phyloP scores from a whole-genome alignment of 2,888 invertebrate genomes.

The Argyresthia albistria region DNA sequence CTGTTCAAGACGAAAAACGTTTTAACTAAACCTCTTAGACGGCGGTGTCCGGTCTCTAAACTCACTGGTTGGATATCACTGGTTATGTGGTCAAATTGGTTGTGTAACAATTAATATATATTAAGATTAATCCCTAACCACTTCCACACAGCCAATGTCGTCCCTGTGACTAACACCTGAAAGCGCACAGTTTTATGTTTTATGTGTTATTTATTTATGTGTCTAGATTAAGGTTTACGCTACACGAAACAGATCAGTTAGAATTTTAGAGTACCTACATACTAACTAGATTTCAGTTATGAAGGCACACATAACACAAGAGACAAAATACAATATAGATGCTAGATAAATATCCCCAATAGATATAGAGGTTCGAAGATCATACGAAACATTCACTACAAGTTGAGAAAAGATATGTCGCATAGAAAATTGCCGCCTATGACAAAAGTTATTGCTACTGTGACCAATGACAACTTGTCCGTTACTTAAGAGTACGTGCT shows the following conservation, averaged over 20 bases:
- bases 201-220: neutral
- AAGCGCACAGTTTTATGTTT: neutral
- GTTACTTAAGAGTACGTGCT: conserved; percentile 37
- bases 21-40: conserved; percentile 42
- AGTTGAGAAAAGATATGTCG: too few species aligned
- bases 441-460: conserved; percentile 20
- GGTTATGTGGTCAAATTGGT: conserved; percentile 35
- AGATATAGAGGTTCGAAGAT: too few species aligned
- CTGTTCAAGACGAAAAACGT: conserved; percentile 36
- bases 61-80: conserved; percentile 43
- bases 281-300: too few species aligned
- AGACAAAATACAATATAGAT: too few species aligned
- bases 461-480: conserved; percentile 43
- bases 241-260: too few species aligned
- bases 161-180: conserved; percentile 66
- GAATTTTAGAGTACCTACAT: too few species aligned
- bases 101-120: conserved; percentile 16
- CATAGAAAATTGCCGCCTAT: neutral
- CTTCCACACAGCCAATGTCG: conserved; percentile 43
- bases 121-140: conserved; percentile 33
- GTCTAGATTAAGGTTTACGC: too few species aligned
- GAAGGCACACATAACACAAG: too few species aligned
- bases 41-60: conserved; percentile 28
- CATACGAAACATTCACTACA: too few species aligned
- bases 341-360: too few species aligned